These are phyloP conservation scores for Balaenoptera acutorostrata DNA, from an alignment of 2,113 vertebrate species.

Conservation along the genomic window DNA sequence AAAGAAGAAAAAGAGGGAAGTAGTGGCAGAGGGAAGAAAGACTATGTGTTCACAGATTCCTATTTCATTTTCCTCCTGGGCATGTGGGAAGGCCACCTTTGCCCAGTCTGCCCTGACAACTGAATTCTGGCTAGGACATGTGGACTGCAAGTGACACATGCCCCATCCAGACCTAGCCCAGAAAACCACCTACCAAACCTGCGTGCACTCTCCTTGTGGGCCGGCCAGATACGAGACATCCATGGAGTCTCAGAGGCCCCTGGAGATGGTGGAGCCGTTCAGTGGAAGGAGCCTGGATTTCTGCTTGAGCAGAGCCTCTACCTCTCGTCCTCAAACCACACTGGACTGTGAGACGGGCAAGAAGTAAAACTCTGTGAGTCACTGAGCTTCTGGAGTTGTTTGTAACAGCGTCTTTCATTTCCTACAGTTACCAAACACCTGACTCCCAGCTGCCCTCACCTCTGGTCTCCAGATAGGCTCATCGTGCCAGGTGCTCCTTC, in stretches of 20 bases:
- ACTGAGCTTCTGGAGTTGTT: neutral
- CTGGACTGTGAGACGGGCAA: neutral
- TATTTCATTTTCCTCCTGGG: neutral
- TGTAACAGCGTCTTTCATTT: neutral
- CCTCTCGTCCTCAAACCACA: neutral
- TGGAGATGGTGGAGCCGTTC: neutral
- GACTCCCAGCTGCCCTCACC: neutral
- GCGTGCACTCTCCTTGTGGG: rapidly evolving
- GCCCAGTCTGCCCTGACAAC: neutral
- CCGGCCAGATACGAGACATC: neutral
- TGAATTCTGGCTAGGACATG: neutral
- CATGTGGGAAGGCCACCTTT: neutral
- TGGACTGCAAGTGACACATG: neutral
- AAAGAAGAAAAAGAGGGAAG: neutral
- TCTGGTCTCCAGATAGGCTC: neutral
- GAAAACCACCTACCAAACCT: neutral
- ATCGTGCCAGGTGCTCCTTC: neutral
- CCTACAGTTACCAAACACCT: neutral
- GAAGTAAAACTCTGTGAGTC: neutral
- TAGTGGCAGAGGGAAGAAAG: neutral
- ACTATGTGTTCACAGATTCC: neutral
- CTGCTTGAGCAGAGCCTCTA: neutral
- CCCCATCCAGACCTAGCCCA: neutral
- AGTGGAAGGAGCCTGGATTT: neutral
- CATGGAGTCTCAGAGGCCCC: neutral